phyloP scores from a whole-genome alignment of 2,888 invertebrate species.

The Polydrusus tereticollis region DNA sequence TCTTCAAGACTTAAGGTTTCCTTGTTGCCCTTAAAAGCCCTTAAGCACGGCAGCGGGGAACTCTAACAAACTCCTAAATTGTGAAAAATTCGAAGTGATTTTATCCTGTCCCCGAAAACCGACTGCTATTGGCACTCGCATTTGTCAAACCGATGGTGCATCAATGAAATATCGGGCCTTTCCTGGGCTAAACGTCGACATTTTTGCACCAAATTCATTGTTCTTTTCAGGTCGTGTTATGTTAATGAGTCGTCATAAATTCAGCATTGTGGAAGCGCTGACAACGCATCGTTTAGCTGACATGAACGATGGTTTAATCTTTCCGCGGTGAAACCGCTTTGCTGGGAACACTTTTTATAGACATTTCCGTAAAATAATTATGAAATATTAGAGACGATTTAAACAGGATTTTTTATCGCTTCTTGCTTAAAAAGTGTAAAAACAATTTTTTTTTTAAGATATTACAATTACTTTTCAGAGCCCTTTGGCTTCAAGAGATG shows the following conservation, averaged over 20 bases:
- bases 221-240: constrained; percentile 53
- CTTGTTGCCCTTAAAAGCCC: constrained; percentile 1
- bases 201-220: constrained; percentile 52
- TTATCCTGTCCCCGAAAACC: constrained; percentile 34
- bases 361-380: background rate
- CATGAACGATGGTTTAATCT: constrained; percentile 46
- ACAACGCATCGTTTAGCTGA: constrained; percentile 43
- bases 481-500: too few relatives aligned
- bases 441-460: too few relatives aligned
- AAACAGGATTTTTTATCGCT: too few relatives aligned
- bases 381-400: too few relatives aligned
- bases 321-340: constrained; percentile 21
- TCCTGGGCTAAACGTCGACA: constrained; percentile 26
- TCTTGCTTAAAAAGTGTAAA: too few relatives aligned
- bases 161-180: constrained; percentile 50
- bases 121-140: constrained; percentile 47
- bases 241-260: constrained; percentile 55
- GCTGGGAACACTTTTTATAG: constrained; percentile 1
- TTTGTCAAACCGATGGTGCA: constrained; percentile 48
- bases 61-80: constrained; percentile 32
- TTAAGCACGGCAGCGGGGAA: constrained; percentile 1
- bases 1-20: constrained; percentile 5
- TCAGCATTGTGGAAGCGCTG: constrained; percentile 42
- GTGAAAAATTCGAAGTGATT: constrained; percentile 42
- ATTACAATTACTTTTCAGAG: too few relatives aligned